Evolutionary conservation across 2,113 vertebrate species (phyloP), one percentile per base, ranked within the genome.

Genomic region (Gnathonemus longibarbis): DNA sequence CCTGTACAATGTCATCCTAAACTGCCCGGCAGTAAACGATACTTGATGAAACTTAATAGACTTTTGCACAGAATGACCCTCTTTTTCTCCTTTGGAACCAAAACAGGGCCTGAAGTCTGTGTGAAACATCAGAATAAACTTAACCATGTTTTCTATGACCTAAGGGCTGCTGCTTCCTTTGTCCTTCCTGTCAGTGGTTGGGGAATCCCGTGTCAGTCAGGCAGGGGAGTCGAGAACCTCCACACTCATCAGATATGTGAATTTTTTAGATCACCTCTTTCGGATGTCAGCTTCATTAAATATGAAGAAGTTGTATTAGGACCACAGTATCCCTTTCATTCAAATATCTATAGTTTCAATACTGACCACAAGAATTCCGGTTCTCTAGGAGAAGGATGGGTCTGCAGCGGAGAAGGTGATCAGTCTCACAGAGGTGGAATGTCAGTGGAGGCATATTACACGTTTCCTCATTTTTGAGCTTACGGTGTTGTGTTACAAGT

Each of bases 41-140:
- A 93, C 90, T 92, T 92, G 90, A 92, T 91, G 66, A 88, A 91
- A 88, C 17, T 45, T 80, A 91, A 90, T 90, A 85, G 83, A 62
- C 70, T 74, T 70, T 52, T 91, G 90, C 58, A 86, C 80, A 45
- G 45, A 56, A 74, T 56, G 10, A 84, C 89, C 50, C 62, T 70
- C 62, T 70, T 70, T 39, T 84, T 58, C 39, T 56, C 77, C 74
- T 84, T 80, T 21, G 42, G 21, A 62, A 56, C 48, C 77, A 50
- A 90, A 80, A 91, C 89, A 35, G 84, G 89, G 89, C 58, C 88
- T 87, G 88, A 62, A 77, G 90, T 93, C 85, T 92, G 92, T 91
- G 92, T 93, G 91, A 91, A 90, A 91, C 91, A 89, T 91, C 88
- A 87, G 84, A 93, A 93, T 94, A 93, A 93, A 93, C 85, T 85